Base-by-base conservation (phyloP, 2,888 invertebrate species). In the Cacoxenus indagator region DNA sequence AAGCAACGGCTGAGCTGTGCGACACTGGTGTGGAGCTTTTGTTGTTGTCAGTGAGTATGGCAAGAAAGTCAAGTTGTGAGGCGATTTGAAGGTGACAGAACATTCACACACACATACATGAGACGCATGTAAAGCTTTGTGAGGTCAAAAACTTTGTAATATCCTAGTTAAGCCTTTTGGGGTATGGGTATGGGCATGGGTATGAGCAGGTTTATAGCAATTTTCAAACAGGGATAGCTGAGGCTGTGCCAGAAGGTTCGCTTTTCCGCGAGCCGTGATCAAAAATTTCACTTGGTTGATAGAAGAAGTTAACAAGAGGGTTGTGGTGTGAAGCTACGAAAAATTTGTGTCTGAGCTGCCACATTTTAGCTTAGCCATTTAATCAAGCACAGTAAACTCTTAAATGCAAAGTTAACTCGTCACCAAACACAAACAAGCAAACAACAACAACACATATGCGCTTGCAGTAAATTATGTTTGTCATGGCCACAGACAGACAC, bases 121-220 rank as follows among this genome's bases (percentile, higher is more conserved):
- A 24, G 24, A 6, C 45, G 26, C 64, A 46, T 19, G 24, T 69
- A 81, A 83, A 82, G 78, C 82, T 82, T 77, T 82, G 81, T 82
- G 83, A n/a, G 82, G 83, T 81, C 79, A 81, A 71, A 82, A 83
- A 83, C 78, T 79, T 82, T 82, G 77, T 73, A 81, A 66, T 76
- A 79, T 76, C 48, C 22, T 9, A 79, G 75, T 75, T 77, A 78
- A 76, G 76, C 76, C 78, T 71, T 81, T 70, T 78, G 69, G 0
- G 5, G 31, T 31, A 9, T 31, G 31, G 5, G 31, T n/a, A 37
- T 37, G 37, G 8, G 37, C 14, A 37, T 37, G 5, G 14, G 71
- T 73, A 75, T 75, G 73, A 67, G 69, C 75, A 72, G 72, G 67
- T 71, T 62, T 43, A 29, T 14, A 24, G 24, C 43, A 29, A 62